Conservation (phyloP, 2,113 vertebrate species). For the Platichthys stellatus region DNA sequence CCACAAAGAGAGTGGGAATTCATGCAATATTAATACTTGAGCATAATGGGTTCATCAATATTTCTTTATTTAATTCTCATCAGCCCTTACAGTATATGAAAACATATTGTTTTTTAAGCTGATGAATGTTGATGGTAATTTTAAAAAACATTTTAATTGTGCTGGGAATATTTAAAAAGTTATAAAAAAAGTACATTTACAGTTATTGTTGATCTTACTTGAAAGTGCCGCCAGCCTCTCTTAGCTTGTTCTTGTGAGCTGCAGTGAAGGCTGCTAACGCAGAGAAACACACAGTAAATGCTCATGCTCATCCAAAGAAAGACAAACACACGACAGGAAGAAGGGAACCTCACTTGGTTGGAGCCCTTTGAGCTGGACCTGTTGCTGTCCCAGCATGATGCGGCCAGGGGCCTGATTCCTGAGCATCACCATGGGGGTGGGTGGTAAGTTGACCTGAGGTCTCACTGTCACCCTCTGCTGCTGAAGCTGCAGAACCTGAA, state of each 20-base stretch:
- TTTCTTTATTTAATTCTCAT: neutral
- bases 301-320: neutral
- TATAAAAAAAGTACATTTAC: neutral
- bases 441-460: conserved; percentile 90
- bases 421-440: conserved; percentile 90
- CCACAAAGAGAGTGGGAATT: neutral
- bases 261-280: conserved; percentile 82
- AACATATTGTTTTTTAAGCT: neutral
- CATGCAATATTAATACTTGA: neutral
- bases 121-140: neutral
- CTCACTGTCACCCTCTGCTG: conserved; percentile 91
- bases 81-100: no score
- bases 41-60: neutral
- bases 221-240: conserved; percentile 93
- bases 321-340: neutral
- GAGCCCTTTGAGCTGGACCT: conserved; percentile 88
- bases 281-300: conserved; percentile 48
- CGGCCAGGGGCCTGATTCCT: conserved; percentile 88
- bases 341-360: conserved; percentile 85
- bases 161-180: neutral
- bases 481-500: conserved; percentile 87
- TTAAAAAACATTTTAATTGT: neutral
- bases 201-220: conserved; percentile 84
- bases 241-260: conserved; percentile 91
- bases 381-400: conserved; percentile 89